These are phyloP conservation scores for Hydropsyche betteni DNA, from an alignment of 2,888 invertebrate genomes.

Conservation along the genomic window DNA sequence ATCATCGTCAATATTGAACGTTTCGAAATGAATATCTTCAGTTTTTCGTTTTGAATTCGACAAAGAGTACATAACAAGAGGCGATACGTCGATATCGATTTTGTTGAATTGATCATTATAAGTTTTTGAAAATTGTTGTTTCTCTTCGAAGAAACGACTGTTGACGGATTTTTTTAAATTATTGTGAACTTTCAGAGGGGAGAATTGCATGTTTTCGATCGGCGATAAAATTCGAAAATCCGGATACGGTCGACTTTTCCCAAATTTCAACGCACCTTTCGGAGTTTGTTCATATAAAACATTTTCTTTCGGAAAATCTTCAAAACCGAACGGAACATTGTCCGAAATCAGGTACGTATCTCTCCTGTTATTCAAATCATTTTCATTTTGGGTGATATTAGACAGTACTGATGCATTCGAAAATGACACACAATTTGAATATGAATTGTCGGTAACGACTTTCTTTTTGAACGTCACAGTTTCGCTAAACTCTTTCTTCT, in stretches of 20 bases:
- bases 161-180: neutral
- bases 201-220: constrained; percentile 49
- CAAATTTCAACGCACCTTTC: constrained; percentile 18
- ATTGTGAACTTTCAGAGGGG: constrained; percentile 40
- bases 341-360: constrained; percentile 46
- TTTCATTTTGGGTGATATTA: neutral
- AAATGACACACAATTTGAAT: neutral
- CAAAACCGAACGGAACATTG: neutral
- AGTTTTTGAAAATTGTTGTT: too few species aligned
- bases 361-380: constrained; percentile 33
- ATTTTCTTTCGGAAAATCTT: constrained; percentile 46
- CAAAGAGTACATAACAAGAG: too few species aligned
- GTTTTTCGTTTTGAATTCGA: too few species aligned
- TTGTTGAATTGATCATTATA: too few species aligned
- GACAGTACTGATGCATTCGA: neutral
- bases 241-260: neutral
- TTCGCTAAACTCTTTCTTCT: too few species aligned
- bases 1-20: too few species aligned
- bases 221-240: constrained; percentile 42
- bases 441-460: too few species aligned
- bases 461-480: too few species aligned
- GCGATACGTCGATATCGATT: too few species aligned
- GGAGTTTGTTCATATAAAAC: neutral
- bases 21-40: too few species aligned
- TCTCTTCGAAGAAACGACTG: too few species aligned